Conservation (phyloP, 2,888 invertebrate species). For the Saturnia japonica region DNA sequence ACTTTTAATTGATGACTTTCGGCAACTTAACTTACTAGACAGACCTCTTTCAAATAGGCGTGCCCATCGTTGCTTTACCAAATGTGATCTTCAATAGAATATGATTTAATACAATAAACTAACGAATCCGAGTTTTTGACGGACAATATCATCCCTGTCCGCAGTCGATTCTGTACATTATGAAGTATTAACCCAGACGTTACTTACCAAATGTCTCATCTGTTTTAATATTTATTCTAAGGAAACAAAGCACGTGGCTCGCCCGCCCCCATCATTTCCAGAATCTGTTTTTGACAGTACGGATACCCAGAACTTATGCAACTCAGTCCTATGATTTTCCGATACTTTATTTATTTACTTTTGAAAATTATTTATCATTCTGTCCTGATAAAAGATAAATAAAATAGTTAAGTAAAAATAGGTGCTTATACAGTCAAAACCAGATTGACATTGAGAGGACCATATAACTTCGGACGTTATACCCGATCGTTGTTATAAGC, state of each 20-base stretch:
- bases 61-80: too few relatives aligned
- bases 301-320: constrained; percentile 17
- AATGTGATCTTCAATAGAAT: too few relatives aligned
- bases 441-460: background rate
- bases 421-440: background rate
- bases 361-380: background rate
- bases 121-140: too few relatives aligned
- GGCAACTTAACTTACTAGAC: too few relatives aligned
- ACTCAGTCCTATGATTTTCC: background rate
- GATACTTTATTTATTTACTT: constrained; percentile 1
- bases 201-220: background rate
- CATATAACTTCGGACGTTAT: background rate
- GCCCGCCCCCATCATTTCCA: constrained; percentile 37
- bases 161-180: background rate
- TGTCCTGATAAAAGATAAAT: background rate
- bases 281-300: constrained; percentile 35
- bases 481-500: constrained; percentile 2
- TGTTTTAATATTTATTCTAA: constrained; percentile 2
- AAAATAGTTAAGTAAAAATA: too few relatives aligned
- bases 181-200: background rate
- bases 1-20: too few relatives aligned
- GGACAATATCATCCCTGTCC: too few relatives aligned
- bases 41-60: too few relatives aligned
- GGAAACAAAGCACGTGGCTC: constrained; percentile 23
- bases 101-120: too few relatives aligned